These are phyloP conservation scores for Saxicola maurus DNA, from an alignment of 2,797 vertebrate species.

Conservation along the genomic window DNA sequence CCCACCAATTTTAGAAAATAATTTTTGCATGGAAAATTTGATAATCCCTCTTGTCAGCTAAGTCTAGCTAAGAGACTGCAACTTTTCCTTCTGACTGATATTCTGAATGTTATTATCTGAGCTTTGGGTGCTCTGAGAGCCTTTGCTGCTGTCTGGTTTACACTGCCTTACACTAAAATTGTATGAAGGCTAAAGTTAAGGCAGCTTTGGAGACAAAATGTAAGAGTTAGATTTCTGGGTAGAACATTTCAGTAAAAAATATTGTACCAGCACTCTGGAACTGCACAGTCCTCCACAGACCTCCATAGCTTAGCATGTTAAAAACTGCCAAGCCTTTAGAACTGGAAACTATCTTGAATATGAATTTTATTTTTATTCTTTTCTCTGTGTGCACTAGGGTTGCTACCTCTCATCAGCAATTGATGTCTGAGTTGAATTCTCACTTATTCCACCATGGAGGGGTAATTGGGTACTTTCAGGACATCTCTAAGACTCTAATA, in stretches of 20 bases:
- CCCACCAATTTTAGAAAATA: neutral
- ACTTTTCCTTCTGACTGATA: neutral
- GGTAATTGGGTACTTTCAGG: neutral
- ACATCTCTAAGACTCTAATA: neutral
- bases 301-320: neutral
- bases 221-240: neutral
- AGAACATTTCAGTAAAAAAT: neutral
- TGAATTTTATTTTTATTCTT: neutral
- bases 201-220: neutral
- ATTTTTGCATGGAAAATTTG: neutral
- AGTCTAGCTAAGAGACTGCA: neutral
- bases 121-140: neutral
- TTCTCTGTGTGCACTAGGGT: neutral
- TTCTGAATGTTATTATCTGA: neutral
- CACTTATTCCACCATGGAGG: neutral
- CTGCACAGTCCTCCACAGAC: rapidly evolving
- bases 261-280: neutral
- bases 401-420: neutral
- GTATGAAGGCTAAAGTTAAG: neutral
- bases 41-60: neutral
- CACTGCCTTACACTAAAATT: neutral
- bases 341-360: neutral
- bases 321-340: neutral
- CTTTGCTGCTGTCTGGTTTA: neutral
- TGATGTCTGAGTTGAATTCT: neutral